Evolutionary conservation across 35 echinoderm and acorn worm genomes (phyloP), one percentile per base, ranked within the genome.

Genomic region (Eucidaris tribuloides): DNA sequence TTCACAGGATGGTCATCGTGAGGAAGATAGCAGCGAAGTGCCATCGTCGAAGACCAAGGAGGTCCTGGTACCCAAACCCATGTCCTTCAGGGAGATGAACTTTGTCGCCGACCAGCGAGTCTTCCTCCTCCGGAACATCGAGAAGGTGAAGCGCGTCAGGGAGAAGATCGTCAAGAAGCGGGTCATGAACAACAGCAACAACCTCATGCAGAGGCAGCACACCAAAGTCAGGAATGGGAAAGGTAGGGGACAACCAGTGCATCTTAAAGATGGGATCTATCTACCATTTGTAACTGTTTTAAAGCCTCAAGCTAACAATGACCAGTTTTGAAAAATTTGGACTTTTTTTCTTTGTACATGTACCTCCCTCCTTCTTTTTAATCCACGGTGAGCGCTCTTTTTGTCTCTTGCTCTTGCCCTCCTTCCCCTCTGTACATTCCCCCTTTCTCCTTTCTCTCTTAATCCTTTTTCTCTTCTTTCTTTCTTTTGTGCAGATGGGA

Each of bases 81-180:
- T 98, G 82, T 93, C 90, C 1, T 71, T 93, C 50, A 81, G 95
- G 42, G 95, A 98, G 82, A 90, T 98, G 90, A 98, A 98, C 65
- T 66, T 90, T 20, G 65, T 92, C 9, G 95, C 90, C 1, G 91
- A 93, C 56, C 32, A 86, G 39, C 86, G 79, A 33, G 65, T 98
- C 7, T 93, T 98, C 57, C 79, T 98, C 7, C 68, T 98, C 30
- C 48, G 95, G 58, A 98, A 98, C 78, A 92, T 98, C 20, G 95
- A 98, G 95, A 92, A 82, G 54, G 87, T 98, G 42, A 98, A 98
- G 66, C 58, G 83, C 20, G 80, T 98, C 46, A 82, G 90, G 36
- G 81, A 90, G 55, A 27, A 35, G 1, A 50, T 89, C 32, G 56
- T 86, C 58, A 83, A 81, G 81, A 87, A 85, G 44, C 65, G 61